Evolutionary conservation across 2,797 vertebrate genomes (phyloP).

Genomic region (Sebastes iracundus): DNA sequence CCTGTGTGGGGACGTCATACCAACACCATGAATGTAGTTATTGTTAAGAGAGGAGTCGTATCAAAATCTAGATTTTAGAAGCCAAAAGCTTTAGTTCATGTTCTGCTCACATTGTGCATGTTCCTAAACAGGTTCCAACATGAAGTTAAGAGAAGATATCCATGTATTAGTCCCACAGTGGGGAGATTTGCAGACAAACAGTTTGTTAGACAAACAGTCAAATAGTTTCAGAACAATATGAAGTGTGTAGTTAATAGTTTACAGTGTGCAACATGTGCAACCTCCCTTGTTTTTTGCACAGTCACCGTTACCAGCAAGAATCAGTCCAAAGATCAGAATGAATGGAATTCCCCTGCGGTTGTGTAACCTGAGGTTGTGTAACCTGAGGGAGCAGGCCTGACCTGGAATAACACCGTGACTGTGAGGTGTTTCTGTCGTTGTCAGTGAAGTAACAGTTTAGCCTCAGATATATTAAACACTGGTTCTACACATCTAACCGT

Average conservation of each 20-base stretch:
- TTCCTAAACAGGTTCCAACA: neutral
- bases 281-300: neutral
- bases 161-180: no score
- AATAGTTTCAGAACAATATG: neutral
- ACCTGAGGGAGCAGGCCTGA: neutral
- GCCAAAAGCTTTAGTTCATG: neutral
- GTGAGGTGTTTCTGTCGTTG: neutral
- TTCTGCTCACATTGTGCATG: neutral
- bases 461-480: neutral
- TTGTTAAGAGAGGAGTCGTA: constrained; percentile 17
- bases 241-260: neutral
- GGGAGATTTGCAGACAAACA: no score
- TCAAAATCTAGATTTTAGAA: no score
- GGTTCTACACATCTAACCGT: neutral
- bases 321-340: neutral
- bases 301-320: neutral
- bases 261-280: neutral
- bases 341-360: neutral
- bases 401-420: neutral
- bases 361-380: neutral
- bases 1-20: constrained; percentile 64
- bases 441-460: neutral
- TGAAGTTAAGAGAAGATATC: no score
- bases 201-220: no score
- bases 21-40: constrained; percentile 81